These are phyloP conservation scores for Phylloscopus whistleri DNA, from an alignment of 2,113 vertebrate species.

Conservation along the genomic window DNA sequence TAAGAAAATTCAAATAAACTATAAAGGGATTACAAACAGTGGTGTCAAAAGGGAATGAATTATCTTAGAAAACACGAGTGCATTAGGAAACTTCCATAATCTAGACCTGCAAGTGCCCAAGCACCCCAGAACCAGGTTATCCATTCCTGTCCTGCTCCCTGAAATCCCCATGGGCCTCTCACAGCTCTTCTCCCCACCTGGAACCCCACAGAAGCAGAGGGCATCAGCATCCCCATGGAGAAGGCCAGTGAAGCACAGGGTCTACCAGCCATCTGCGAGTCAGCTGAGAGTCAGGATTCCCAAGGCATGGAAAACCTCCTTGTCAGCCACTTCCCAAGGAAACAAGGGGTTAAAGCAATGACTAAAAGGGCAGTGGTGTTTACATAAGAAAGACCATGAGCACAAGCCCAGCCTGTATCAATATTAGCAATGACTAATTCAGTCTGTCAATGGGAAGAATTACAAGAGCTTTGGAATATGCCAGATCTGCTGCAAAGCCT, in stretches of 20 bases:
- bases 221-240: neutral
- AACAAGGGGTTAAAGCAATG: neutral
- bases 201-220: neutral
- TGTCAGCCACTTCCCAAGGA: neutral
- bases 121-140: neutral
- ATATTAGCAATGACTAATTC: conserved; percentile 48
- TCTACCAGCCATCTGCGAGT: accelerated
- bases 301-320: neutral
- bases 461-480: neutral
- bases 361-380: conserved; percentile 36
- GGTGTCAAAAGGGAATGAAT: neutral
- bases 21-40: neutral
- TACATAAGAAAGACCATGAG: neutral
- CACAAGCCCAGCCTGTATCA: conserved; percentile 8
- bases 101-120: neutral
- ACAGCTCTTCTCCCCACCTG: neutral
- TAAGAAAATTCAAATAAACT: neutral
- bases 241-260: neutral
- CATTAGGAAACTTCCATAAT: neutral
- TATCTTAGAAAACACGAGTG: neutral
- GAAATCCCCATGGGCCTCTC: neutral
- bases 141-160: neutral
- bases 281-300: neutral
- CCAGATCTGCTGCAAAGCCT: conserved; percentile 39
- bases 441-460: conserved; percentile 41